Evolutionary conservation across 2,888 invertebrate genomes (phyloP).

Genomic region (Tenthredo livida): DNA sequence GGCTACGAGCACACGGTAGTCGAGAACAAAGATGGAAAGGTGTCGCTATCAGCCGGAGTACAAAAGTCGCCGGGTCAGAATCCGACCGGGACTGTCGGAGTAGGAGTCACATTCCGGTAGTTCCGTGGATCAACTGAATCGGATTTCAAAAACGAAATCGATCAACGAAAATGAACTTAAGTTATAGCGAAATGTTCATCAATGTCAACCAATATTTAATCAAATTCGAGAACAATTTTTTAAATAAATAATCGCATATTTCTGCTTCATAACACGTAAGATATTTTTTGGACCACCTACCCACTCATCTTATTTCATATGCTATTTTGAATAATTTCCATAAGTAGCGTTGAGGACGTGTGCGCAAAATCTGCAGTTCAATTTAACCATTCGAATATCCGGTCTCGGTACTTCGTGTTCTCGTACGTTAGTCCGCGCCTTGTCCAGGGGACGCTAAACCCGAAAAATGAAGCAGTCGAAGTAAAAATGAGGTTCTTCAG

Average conservation of each 20-base stretch:
- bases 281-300: not conserved
- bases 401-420: not conserved
- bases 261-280: not conserved
- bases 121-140: not conserved
- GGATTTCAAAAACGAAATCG: not conserved
- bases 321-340: not conserved
- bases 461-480: not conserved
- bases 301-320: not conserved
- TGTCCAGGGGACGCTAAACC: not conserved
- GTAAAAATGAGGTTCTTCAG: not conserved
- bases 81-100: not conserved
- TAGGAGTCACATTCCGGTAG: not conserved
- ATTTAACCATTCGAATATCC: too few relatives aligned
- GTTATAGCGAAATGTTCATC: not conserved
- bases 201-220: not conserved
- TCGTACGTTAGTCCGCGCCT: not conserved
- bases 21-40: not conserved
- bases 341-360: not conserved
- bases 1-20: not conserved
- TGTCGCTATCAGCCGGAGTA: not conserved
- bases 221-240: not conserved
- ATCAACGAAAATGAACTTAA: not conserved
- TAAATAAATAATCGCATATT: not conserved
- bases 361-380: too few relatives aligned
- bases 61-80: not conserved